Percentiles rank a stretch among this genome's conserved stretches.
Evolutionary conservation across 2,888 invertebrate species (phyloP).

Genomic region (Lasioglossum villosulum): DNA sequence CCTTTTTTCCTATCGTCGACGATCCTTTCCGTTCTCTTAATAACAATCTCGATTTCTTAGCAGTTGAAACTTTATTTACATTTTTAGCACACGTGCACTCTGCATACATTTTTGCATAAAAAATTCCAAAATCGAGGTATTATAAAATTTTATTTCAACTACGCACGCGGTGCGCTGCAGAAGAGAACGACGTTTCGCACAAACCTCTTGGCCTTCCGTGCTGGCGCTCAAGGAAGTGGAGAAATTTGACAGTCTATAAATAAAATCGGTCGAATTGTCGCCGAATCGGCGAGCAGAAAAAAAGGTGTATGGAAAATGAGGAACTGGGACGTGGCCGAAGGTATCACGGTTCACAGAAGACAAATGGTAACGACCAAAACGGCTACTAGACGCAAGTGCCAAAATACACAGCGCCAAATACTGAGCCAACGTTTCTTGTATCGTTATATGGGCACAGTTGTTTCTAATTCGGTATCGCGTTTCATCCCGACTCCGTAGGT

Average conservation of each 20-base stretch:
- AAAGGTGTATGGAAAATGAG: slow-evolving; percentile 11
- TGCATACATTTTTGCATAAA: too few relatives aligned
- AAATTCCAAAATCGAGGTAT: background rate
- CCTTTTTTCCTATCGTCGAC: background rate
- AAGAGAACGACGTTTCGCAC: background rate
- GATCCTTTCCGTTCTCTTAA: background rate
- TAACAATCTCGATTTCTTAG: background rate
- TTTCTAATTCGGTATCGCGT: slow-evolving; percentile 58
- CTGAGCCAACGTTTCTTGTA: slow-evolving; percentile 61
- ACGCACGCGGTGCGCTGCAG: background rate
- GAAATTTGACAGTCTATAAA: slow-evolving; percentile 15
- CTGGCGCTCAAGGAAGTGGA: background rate
- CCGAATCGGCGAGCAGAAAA: slow-evolving; percentile 9
- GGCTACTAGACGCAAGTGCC: slow-evolving; percentile 60
- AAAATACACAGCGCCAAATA: slow-evolving; percentile 63
- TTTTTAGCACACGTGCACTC: background rate
- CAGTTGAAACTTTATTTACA: background rate
- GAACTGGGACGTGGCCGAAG: slow-evolving; percentile 45
- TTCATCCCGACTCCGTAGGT: slow-evolving; percentile 38
- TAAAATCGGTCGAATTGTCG: slow-evolving; percentile 25
- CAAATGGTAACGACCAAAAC: slow-evolving; percentile 64
- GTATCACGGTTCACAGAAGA: slow-evolving; percentile 62
- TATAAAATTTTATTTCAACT: background rate
- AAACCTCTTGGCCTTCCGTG: background rate
- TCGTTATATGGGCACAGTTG: slow-evolving; percentile 56